These are phyloP conservation scores for Seriola rivoliana DNA, from an alignment of 2,113 vertebrate genomes.

Conservation along the genomic window DNA sequence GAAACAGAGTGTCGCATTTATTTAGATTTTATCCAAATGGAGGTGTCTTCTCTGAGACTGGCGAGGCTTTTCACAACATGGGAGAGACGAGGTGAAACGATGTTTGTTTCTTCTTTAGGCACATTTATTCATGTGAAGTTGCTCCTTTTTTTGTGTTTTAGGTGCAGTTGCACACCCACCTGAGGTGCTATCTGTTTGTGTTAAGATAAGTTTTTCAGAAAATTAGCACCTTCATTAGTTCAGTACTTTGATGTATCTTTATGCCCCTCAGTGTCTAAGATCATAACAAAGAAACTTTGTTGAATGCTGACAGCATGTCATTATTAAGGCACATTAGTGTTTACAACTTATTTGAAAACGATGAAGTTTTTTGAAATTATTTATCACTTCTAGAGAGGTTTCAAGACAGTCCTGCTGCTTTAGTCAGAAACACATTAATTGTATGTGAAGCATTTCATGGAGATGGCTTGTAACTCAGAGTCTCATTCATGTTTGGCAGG, in stretches of 20 bases:
- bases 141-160: slow-evolving; percentile 4
- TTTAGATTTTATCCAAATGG: slow-evolving; percentile 40
- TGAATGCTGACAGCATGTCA: slow-evolving; percentile 11
- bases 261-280: slow-evolving; percentile 11
- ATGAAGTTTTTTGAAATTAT: slow-evolving; percentile 24
- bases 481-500: not conserved
- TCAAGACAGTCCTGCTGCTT: slow-evolving; percentile 2
- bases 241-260: slow-evolving; percentile 36
- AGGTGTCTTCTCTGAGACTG: slow-evolving; percentile 36
- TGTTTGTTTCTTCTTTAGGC: slow-evolving; percentile 21
- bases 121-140: slow-evolving; percentile 19
- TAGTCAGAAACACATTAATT: slow-evolving; percentile 2
- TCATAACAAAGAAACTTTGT: slow-evolving; percentile 25
- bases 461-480: not conserved
- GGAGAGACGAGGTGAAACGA: not conserved
- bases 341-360: not conserved
- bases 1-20: slow-evolving; percentile 53
- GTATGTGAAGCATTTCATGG: not conserved
- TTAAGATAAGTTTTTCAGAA: slow-evolving; percentile 49
- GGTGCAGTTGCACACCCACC: slow-evolving; percentile 34
- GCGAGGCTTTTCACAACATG: slow-evolving; percentile 23
- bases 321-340: not conserved
- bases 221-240: slow-evolving; percentile 26
- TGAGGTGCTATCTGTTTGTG: slow-evolving; percentile 49
- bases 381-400: slow-evolving; percentile 1